A percentile compares a stretch with the other conserved stretches of the same genome.
Conservation (phyloP, 37 sponge, comb jelly and placozoan genomes). For the Hormiphora californensis region DNA sequence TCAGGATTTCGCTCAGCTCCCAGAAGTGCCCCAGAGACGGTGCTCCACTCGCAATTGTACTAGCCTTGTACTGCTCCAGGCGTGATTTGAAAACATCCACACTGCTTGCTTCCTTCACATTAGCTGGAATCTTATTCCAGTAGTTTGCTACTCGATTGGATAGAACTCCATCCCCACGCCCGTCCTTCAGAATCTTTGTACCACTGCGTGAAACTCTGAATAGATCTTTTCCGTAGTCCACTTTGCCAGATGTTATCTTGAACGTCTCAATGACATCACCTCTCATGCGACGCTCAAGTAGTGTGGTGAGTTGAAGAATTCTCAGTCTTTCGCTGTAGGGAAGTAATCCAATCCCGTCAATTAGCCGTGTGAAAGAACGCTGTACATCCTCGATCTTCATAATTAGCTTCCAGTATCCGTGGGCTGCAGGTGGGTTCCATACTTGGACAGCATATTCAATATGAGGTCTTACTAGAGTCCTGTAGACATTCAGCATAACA, state of each 20-base stretch:
- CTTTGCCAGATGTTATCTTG: neutral
- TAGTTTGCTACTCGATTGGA: conserved; percentile 5
- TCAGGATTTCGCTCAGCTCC: no score
- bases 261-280: conserved; percentile 5
- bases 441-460: conserved; percentile 27
- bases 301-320: neutral
- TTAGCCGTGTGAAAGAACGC: neutral
- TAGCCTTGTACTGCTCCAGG: no score
- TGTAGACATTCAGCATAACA: conserved; percentile 30
- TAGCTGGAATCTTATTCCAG: conserved; percentile 18
- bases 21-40: no score
- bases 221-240: neutral
- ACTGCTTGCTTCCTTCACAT: no score
- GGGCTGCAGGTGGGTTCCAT: conserved; percentile 5
- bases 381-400: conserved; percentile 54
- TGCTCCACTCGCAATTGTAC: no score
- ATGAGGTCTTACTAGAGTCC: conserved; percentile 23
- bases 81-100: no score
- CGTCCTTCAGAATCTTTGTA: neutral
- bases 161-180: neutral
- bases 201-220: conserved; percentile 2
- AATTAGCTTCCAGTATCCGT: conserved; percentile 43
- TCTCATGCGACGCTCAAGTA: neutral
- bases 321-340: neutral
- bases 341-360: neutral